Base-by-base conservation (phyloP, 2,113 vertebrate species). In the Caranx melampygus region DNA sequence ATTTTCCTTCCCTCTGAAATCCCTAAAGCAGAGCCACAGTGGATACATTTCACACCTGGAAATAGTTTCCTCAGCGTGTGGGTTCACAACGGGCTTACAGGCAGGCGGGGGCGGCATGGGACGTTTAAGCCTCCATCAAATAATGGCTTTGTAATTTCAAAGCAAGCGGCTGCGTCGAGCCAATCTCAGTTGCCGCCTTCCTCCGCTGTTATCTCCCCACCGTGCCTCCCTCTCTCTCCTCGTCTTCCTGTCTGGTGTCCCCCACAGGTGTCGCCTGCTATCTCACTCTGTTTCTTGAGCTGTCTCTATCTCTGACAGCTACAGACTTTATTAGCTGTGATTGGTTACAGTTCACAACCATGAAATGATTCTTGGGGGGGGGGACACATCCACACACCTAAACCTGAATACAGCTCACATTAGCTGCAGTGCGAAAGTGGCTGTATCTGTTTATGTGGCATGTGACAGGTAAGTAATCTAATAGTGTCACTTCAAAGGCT, bases 31-130 rank as follows among this genome's bases (percentile, higher is more conserved):
- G 55, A 21, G 59, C 67, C 52, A 78, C 57, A 14, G 76, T 74
- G 74, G 88, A 91, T 86, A 66, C 78, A 88, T 94, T 93, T 93
- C 90, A 92, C 90, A 93, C 85, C 84, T 86, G 88, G 81, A 87
- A 91, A 91, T 82, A 80, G 88, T 84, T 90, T 91, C 80, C 57
- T 57, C 64, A 8, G 59, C 15, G 14, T 71, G 74, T 66, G 70
- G 73, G 78, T 87, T 85, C 69, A 54, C 62, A 20, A 13, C 37
- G 18, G 61, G 73, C 84, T 82, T 81, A 85, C 78, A 71, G 68
- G 59, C 67, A 62, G 64, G 60, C 51, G n/a, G 79, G 52, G 73
- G 68, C 74, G 59, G 72, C 33, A 42, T 12, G n/a, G 57, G 79
- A 74, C 60, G 21, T 88, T 83, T 88, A 90, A 92, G 81, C 78